Evolutionary conservation across 2,888 invertebrate genomes (phyloP), one percentile per base, ranked within the genome.

Genomic region (Caenorhabditis sp.): DNA sequence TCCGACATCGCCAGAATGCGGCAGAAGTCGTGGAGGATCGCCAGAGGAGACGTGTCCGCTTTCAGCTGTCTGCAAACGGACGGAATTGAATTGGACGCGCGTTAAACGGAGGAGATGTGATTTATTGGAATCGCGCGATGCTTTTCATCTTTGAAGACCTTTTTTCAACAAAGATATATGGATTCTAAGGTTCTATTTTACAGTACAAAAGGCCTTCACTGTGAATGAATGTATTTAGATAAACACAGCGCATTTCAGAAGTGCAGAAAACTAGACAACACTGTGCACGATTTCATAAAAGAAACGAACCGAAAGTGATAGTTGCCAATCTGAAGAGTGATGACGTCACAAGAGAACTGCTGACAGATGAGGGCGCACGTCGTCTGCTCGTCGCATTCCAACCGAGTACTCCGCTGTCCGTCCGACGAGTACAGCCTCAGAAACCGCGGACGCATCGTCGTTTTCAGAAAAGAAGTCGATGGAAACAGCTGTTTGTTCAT

Each of bases 371-470:
- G 52, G 17, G 46, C 52, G 32, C 76, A 76, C 4, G 72, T 72
- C 27, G 72, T 77, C 22, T 20, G 32, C n/a, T 66, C 56, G 22
- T 59, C 62, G 39, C 72, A 72, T 27, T 71, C 72, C 11, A 72
- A 37, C 37, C 56, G 27, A 2, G 81, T 79, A 24, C 79, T 79
- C 41, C 81, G 20, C 17, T 81, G 68, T 3, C 79, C 79, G 45
- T 81, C 81, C 2, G 77, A 74, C 8, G 81, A 81, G 41, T 79
- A 79, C 8, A 81, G 52, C 26, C 81, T 52, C 5, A 81, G 48
- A 43, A 48, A 62, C 30, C 53, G 37, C 0, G 61, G 45, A 7
- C 22, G 17, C 45, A 45, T 52, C 24, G 35, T 45, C 4, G 59
- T 17, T 9, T 59, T 59, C 26, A 45, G 43, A 26, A 45, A n/a